Percentiles rank a stretch among this genome's conserved stretches.
Conservation (phyloP, 2,797 vertebrate genomes). For the Trematomus bernacchii region DNA sequence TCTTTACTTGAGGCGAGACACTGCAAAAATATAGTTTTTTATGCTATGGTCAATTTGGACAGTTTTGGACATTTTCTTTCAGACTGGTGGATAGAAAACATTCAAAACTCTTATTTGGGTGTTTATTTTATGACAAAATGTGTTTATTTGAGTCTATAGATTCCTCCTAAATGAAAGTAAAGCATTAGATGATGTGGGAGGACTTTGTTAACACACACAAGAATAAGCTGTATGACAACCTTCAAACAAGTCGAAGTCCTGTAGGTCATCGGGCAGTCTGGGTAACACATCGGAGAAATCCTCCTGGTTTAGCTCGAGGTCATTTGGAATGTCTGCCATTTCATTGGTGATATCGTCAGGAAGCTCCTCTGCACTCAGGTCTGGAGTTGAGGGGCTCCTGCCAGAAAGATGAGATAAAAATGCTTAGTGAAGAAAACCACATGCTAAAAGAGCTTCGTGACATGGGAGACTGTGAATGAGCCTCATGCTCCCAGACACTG, state of each 20-base stretch:
- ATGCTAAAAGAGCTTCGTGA: not conserved
- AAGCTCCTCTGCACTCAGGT: conserved; percentile 97
- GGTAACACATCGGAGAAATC: conserved; percentile 98
- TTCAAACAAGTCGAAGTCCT: conserved; percentile 99
- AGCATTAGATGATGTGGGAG: no score
- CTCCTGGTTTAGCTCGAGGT: conserved; percentile 98
- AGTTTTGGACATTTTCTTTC: no score
- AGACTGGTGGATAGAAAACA: no score
- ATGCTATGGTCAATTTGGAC: no score
- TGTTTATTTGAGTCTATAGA: no score
- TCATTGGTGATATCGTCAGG: conserved; percentile 99
- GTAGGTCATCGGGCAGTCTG: conserved; percentile 95
- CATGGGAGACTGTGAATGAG: not conserved
- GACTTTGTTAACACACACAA: not conserved
- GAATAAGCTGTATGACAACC: conserved; percentile 77
- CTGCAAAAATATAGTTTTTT: no score
- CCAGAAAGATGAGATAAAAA: not conserved
- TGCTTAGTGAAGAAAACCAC: conserved; percentile 16
- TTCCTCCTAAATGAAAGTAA: no score
- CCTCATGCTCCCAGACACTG: conserved; percentile 4
- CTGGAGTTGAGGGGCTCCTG: conserved; percentile 97
- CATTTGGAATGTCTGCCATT: conserved; percentile 99
- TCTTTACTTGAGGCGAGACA: no score
- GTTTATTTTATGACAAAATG: no score
- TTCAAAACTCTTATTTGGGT: no score